Base-by-base conservation (phyloP, 2,888 invertebrate genomes). In the Synanthedon formicaeformis region DNA sequence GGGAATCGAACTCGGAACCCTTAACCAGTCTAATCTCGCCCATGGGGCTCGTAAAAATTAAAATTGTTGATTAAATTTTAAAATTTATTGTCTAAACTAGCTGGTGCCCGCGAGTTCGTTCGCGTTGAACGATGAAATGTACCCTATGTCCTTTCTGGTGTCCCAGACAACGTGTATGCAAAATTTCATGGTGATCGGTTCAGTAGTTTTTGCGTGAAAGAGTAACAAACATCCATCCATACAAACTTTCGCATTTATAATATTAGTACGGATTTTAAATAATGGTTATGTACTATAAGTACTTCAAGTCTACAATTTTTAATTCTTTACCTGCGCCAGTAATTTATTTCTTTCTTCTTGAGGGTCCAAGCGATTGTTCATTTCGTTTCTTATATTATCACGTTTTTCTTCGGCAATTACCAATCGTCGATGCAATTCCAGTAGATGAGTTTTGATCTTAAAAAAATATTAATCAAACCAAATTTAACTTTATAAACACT, bases 321-420 rank as follows among this genome's bases (percentile, higher is more conserved):
- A 2, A 8, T 34, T 34, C 8, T 49, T 91, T 59, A 95, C 93
- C 75, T 93, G 93, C 50, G 90, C 88, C 45, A 96, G 75, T 11
- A 96, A 78, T 58, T 91, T 91, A 65, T 94, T 93, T 57, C 93
- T 85, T 71, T 95, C 94, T 64, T 94, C 92, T 57, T 94, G 93
- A 0, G 94, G 94, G 50, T 93, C 92, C 41, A 93, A 85, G 51
- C 90, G 90, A 53, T 90, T 90, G 55, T 88, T 89, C 63, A 93
- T 90, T 69, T 95, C 95, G 61, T 91, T 90, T 56, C 90, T 81
- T 53, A 96, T 76, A 53, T 88, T 89, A 54, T 92, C 90, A 41
- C 92, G 85, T 59, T 88, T 88, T 56, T 88, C 86, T 62, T 88
- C 83, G 8, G 73, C 73, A 3, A 71, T 60, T 14, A 69, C 78